phyloP scores from a whole-genome alignment of 2,888 invertebrate genomes.

The Polyploca ridens region DNA sequence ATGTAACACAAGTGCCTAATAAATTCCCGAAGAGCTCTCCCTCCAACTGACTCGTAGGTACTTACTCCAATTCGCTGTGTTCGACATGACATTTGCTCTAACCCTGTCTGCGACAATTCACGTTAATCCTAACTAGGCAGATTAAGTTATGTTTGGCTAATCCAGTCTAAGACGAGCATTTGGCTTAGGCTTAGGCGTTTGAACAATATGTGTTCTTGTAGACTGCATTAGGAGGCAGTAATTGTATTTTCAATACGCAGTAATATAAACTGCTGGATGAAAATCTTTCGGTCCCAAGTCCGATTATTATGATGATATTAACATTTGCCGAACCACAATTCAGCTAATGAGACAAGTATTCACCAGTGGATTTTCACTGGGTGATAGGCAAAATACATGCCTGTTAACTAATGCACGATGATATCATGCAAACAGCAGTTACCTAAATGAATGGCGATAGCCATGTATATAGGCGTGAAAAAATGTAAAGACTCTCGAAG shows the following conservation, averaged over 20 bases:
- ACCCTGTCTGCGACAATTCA: neutral
- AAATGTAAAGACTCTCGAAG: neutral
- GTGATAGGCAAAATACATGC: too few relatives aligned
- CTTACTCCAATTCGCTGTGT: neutral
- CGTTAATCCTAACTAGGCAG: neutral
- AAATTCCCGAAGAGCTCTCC: neutral
- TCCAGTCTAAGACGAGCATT: neutral
- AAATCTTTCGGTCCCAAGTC: too few relatives aligned
- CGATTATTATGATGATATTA: too few relatives aligned
- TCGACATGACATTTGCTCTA: conserved; percentile 2
- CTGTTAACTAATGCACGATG: neutral
- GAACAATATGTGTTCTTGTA: too few relatives aligned
- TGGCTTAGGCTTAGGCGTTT: neutral
- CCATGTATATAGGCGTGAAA: neutral
- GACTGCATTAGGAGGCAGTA: neutral
- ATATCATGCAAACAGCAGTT: neutral
- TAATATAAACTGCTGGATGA: too few relatives aligned
- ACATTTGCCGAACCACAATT: too few relatives aligned
- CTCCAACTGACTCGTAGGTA: neutral
- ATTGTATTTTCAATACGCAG: too few relatives aligned
- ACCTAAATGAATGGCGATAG: conserved; percentile 1
- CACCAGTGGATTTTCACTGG: too few relatives aligned
- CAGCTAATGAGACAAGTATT: too few relatives aligned
- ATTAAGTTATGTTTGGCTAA: neutral
- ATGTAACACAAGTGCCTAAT: too few relatives aligned